Base-by-base conservation (phyloP, 1,140 invertebrate genomes). In the Vollenhovia emeryi region DNA sequence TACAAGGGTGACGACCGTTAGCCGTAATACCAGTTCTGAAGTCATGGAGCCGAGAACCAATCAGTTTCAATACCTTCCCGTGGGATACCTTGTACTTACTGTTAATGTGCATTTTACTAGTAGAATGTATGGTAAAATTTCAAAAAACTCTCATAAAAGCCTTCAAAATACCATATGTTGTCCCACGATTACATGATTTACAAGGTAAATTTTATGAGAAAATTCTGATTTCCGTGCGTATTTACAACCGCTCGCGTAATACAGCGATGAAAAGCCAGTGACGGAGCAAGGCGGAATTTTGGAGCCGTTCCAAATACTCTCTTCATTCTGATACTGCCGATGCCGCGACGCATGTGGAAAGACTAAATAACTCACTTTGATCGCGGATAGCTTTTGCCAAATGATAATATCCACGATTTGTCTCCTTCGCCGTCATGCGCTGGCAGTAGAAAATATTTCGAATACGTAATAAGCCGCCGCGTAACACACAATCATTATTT, bases 361-460 rank as follows among this genome's bases (percentile, higher is more conserved):
- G 43, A 57, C 48, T 71, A 57, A n/a, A 71, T 71, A 80, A 80
- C 15, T 71, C 50, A 80, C 71, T 80, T 69, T 55, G 62, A 55
- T 55, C 24, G 50, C 62, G 18, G 13, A 40, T 45, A 43, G 18
- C 33, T 71, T 33, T 45, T 45, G 64, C 36, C 33, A 79, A 36
- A 79, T 50, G 18, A 13, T 48, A 30, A 78, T 27, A 36, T 36
- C 50, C 40, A 33, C 64, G 11, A 55, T 50, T 33, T 66, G n/a
- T 66, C n/a, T 45, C 8, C 15, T 27, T 27, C 4, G 30, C n/a
- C 33, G 18, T 62, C 18, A 21, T 15, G 13, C 40, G 11, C 4
- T 24, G 21, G 36, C 1, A 33, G 9, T 30, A 21, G 15, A 40
- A 78, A 52, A 50, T 66, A 66, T 13, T 36, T 66, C 3, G 18